Base-by-base conservation (phyloP, 2,113 vertebrate species). In the Bungarus multicinctus region DNA sequence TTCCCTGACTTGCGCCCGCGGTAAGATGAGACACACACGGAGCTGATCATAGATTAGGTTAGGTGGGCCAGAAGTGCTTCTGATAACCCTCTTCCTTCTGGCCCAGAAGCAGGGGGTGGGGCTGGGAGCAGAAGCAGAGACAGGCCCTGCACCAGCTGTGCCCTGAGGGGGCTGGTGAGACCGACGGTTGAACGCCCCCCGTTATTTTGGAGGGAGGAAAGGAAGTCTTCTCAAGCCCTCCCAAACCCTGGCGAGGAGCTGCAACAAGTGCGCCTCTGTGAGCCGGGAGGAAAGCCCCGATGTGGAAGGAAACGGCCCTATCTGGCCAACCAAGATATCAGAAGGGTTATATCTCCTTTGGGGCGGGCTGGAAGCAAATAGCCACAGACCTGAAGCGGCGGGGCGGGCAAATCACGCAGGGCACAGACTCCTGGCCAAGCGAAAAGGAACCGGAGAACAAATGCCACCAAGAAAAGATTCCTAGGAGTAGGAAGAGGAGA, bases 11-110 rank as follows among this genome's bases (percentile, higher is more conserved):
- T 99, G 97, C 99, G 99, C 97, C 99, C 99, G 92, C 99, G 99
- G 98, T 99, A 99, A 96, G 99, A 99, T 97, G 99, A 99, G 95
- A 99, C 99, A 97, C 99, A 99, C 99, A 99, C 99, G 69, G 99
- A 99, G 99, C 99, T 99, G 96, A 99, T 99, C 99, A 99, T 99
- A 98, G 97, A 98, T 97, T 34, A 86, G 2, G 92, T 97, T 97
- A 30, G 96, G 95, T 95, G 96, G 97, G 74, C 88, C 95, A 95
- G 96, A 96, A 97, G 96, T 95, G 97, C 96, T 97, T 93, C 96
- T 89, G 92, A 95, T 95, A 97, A 95, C 97, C 97, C 97, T 97
- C 97, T 96, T 96, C 97, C 96, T 96, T 96, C 93, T 91, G 90
- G 94, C 91, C 92, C 97, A 97, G 96, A 97, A 97, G 95, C 6